Base-by-base conservation (phyloP, 2,888 invertebrate species). In the Acholoe squamosa region DNA sequence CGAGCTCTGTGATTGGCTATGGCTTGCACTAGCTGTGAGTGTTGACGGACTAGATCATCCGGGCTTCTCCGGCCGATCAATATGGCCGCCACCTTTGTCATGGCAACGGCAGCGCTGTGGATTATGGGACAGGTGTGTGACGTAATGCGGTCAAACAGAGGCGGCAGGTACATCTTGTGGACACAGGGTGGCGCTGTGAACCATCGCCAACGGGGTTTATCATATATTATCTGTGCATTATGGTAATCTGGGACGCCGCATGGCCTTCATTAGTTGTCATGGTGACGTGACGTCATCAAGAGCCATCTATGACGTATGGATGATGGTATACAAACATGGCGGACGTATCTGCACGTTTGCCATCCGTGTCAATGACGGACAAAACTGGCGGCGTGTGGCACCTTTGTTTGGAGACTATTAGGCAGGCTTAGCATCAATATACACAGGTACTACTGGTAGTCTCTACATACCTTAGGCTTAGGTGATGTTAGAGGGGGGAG, bases 191-290 rank as follows among this genome's bases (percentile, higher is more conserved):
- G 71, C 71, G 71, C 43, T 28, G 71, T 28, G 71, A 71, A 25
- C 28, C 71, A 84, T 51, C 51, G 84, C 43, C 43, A 14, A 28
- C 31, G 19, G 84, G 84, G 51, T 84, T 84, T 84, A 84, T 84
- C 84, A 51, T 84, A 51, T 84, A 84, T 84, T 84, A 84, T 84
- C 84, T 84, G 84, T 84, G 84, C 43, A 84, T 84, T 84, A 84
- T 84, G 16, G n/a, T 84, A 84, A 84, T 84, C 84, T 34, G 43
- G 28, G 43, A 22, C 43, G 43, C 84, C 43, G 84, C 84, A 19
- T 31, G 14, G 43, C 51, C 5, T 34, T 51, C 84, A 84, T 84
- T 84, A 84, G 84, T 84, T 34, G 84, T 43, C 84, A 84, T 84
- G 43, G 34, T 5, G 43, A 84, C 51, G 84, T 84, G 84, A 84